Conservation (phyloP, 2,113 vertebrate species). For the pig (Sus scrofa) region DNA sequence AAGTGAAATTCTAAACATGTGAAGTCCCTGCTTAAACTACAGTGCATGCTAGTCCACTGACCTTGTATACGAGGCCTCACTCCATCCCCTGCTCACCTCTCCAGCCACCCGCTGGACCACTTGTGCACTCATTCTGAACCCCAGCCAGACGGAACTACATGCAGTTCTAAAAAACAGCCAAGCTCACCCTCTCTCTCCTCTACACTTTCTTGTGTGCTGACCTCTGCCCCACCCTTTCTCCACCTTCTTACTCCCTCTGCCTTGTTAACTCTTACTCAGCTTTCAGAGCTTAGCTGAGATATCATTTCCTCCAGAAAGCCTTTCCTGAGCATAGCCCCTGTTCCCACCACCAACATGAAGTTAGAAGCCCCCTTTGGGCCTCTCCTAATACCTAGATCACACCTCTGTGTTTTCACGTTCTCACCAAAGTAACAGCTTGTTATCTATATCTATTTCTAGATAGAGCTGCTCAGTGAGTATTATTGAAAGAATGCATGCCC, state of each 20-base stretch:
- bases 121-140: neutral
- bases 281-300: neutral
- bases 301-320: neutral
- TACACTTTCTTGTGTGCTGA: neutral
- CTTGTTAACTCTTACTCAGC: neutral
- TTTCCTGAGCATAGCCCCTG: neutral
- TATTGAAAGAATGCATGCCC: neutral
- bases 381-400: neutral
- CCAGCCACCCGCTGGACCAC: neutral
- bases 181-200: neutral
- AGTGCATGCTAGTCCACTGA: neutral
- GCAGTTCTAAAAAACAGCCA: neutral
- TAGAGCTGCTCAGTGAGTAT: neutral
- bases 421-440: neutral
- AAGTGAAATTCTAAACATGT: neutral
- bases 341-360: neutral
- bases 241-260: neutral
- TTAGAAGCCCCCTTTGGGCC: neutral
- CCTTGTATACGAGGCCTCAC: neutral
- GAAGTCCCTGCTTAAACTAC: constrained; percentile 2
- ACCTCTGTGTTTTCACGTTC: neutral
- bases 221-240: neutral
- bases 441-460: neutral
- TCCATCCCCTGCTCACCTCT: neutral
- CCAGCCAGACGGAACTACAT: neutral